Conservation (phyloP, 2,888 invertebrate species). For the Ormyrus rosae region DNA sequence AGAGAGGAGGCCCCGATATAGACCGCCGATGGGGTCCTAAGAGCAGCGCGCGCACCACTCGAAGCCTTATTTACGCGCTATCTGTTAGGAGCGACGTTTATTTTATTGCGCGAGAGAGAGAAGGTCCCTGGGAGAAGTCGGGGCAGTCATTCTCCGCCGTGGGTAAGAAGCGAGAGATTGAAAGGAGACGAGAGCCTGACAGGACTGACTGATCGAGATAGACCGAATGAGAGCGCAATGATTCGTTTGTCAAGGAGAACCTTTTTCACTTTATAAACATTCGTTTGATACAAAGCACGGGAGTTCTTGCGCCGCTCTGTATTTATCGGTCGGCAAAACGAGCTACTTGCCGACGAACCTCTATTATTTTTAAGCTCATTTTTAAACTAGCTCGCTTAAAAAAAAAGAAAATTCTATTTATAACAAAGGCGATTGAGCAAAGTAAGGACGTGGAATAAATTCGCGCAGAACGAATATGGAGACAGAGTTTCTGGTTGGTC, state of each 20-base stretch:
- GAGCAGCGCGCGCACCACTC: conserved; percentile 10
- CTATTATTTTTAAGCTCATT: no score
- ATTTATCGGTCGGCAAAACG: no score
- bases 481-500: conserved; percentile 36
- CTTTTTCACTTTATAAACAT: background rate
- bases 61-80: conserved; percentile 59
- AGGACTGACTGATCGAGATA: conserved; percentile 41
- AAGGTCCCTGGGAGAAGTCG: conserved; percentile 20
- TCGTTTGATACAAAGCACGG: no score
- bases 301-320: no score
- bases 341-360: no score
- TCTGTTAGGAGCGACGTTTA: conserved; percentile 56
- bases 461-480: background rate
- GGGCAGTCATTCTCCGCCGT: conserved; percentile 1
- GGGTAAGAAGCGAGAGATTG: conserved; percentile 15
- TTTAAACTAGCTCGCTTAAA: background rate
- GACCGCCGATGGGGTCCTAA: no score
- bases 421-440: background rate
- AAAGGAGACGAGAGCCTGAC: conserved; percentile 27
- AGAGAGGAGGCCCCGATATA: no score
- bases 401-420: background rate
- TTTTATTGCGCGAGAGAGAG: conserved; percentile 56
- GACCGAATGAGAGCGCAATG: conserved; percentile 25
- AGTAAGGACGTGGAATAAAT: conserved; percentile 20
- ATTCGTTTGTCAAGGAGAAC: conserved; percentile 28